A percentile compares a stretch with the other conserved stretches of the same genome.
These are phyloP conservation scores for Rhinoptilus africanus DNA, from an alignment of 2,113 vertebrate species.

Conservation along the genomic window DNA sequence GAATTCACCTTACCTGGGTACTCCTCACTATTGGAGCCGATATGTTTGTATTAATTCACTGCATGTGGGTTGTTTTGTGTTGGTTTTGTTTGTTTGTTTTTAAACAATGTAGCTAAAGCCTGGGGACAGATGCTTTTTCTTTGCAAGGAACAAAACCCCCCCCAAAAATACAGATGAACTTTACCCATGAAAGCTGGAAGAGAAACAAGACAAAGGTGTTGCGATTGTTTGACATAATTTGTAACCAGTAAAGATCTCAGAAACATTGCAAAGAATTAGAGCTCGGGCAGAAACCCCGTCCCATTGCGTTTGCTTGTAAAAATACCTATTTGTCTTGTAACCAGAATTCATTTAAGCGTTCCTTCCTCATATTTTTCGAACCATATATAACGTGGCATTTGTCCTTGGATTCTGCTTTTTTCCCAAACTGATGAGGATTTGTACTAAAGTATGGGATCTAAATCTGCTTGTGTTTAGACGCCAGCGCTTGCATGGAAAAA, in stretches of 20 bases:
- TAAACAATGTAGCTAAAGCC: not conserved
- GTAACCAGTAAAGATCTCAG: not conserved
- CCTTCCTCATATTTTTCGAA: not conserved
- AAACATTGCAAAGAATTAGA: not conserved
- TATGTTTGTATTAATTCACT: not conserved
- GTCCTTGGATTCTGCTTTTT: not conserved
- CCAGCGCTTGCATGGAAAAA: not conserved
- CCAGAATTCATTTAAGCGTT: not conserved
- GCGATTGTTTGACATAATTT: not conserved
- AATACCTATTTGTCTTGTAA: not conserved
- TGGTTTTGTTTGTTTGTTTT: not conserved
- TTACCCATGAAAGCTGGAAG: not conserved
- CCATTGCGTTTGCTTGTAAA: not conserved
- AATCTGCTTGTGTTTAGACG: not conserved
- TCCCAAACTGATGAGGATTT: not conserved
- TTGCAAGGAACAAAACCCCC: not conserved
- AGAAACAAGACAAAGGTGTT: not conserved
- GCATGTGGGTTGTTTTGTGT: not conserved
- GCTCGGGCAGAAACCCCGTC: not conserved
- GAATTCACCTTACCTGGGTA: not conserved
- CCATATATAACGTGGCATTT: not conserved
- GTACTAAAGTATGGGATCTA: not conserved
- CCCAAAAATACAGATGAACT: not conserved
- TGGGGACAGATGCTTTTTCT: not conserved
- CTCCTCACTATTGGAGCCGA: not conserved